Evolutionary conservation across 2,888 invertebrate genomes (phyloP).

Genomic region (Amblyjoppa proteus): DNA sequence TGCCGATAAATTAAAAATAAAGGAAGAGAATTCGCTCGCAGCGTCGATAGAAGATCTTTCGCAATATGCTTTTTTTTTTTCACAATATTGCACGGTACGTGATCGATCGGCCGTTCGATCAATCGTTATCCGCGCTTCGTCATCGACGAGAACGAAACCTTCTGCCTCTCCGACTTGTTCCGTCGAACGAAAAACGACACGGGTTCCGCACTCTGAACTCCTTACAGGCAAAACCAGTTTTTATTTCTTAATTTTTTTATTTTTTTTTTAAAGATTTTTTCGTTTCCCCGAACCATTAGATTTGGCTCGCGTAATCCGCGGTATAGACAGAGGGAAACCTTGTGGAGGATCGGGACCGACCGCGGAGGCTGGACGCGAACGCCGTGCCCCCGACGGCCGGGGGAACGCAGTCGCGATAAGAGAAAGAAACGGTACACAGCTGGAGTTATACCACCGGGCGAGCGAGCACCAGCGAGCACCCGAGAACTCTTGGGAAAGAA

Average conservation of each 20-base stretch:
- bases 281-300: slow-evolving; percentile 43
- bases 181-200: not conserved
- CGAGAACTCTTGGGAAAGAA: slow-evolving; percentile 43
- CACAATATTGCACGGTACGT: not conserved
- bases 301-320: slow-evolving; percentile 46
- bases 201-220: not conserved
- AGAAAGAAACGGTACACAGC: slow-evolving; percentile 30
- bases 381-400: slow-evolving; percentile 28
- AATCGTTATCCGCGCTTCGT: slow-evolving; percentile 13
- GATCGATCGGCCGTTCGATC: slow-evolving; percentile 12
- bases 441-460: slow-evolving; percentile 31
- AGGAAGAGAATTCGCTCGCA: not conserved
- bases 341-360: slow-evolving; percentile 9
- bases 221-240: no score
- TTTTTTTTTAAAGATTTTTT: not conserved
- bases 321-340: slow-evolving; percentile 34
- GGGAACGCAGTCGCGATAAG: slow-evolving; percentile 29
- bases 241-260: not conserved
- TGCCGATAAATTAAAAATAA: not conserved
- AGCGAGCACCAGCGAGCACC: slow-evolving; percentile 8
- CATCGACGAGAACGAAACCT: not conserved
- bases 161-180: not conserved
- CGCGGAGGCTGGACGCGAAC: not conserved
- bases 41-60: not conserved
- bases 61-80: not conserved